Conservation (phyloP, 2,797 vertebrate genomes). For the Rhabdophis nuchalis region DNA sequence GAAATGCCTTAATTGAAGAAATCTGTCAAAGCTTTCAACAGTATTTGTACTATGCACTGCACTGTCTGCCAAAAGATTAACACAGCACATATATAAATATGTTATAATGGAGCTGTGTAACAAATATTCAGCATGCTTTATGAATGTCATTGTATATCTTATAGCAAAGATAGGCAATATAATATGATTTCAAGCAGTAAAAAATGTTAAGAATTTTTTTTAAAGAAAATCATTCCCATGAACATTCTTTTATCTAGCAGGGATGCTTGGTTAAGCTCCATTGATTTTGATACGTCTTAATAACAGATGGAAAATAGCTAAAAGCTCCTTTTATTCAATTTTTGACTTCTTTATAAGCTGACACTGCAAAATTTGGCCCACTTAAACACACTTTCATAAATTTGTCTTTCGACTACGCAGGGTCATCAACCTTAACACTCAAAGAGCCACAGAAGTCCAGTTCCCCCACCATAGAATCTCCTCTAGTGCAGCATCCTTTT, state of each 20-base stretch:
- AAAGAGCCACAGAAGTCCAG: too few species aligned
- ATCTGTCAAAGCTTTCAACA: constrained; percentile 1
- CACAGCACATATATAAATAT: not conserved
- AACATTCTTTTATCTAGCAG: not conserved
- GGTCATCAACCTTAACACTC: too few species aligned
- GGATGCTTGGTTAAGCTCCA: not conserved
- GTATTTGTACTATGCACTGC: not conserved
- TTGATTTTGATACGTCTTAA: not conserved
- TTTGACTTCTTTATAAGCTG: not conserved
- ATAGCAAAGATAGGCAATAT: not conserved
- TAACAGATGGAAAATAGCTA: not conserved
- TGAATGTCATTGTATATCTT: not conserved
- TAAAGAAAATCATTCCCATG: not conserved
- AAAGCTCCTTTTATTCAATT: not conserved
- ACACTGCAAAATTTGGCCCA: not conserved
- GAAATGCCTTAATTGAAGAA: constrained; percentile 8
- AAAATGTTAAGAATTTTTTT: not conserved
- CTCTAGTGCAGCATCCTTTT: too few species aligned
- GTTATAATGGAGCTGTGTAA: not conserved
- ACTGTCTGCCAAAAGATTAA: not conserved
- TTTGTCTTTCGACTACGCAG: not conserved
- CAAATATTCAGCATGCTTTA: not conserved
- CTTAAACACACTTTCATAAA: not conserved
- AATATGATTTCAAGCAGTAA: not conserved
- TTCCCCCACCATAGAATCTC: too few species aligned